These are phyloP conservation scores for Hippocampus guttulatus DNA, from an alignment of 2,113 vertebrate genomes.

Conservation along the genomic window DNA sequence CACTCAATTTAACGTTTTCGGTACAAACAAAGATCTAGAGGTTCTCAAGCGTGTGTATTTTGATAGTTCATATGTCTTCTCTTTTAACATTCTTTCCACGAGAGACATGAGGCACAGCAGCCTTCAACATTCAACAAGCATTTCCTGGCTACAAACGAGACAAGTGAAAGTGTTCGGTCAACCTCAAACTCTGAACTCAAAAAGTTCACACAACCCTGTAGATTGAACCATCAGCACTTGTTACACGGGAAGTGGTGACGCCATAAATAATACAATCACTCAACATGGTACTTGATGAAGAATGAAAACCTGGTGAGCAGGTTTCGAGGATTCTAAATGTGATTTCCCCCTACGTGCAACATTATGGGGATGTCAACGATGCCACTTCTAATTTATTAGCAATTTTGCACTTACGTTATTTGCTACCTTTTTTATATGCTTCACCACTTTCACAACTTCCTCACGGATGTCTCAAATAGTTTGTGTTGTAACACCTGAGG, in stretches of 20 bases:
- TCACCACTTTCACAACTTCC: constrained; percentile 23
- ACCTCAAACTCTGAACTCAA: not conserved
- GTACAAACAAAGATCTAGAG: constrained; percentile 10
- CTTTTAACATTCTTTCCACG: constrained; percentile 16
- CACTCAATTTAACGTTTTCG: constrained; percentile 22
- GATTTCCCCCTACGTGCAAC: constrained; percentile 28
- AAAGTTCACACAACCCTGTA: constrained; percentile 13
- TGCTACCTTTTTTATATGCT: constrained; percentile 1
- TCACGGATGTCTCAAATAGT: constrained; percentile 20
- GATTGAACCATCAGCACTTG: constrained; percentile 13
- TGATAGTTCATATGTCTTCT: not conserved
- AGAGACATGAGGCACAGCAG: constrained; percentile 4
- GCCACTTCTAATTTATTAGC: constrained; percentile 51
- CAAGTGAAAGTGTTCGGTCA: constrained; percentile 3
- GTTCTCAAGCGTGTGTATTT: constrained; percentile 32
- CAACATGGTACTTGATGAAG: constrained; percentile 34
- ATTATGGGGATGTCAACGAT: constrained; percentile 38
- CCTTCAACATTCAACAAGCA: constrained; percentile 36
- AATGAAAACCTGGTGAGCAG: constrained; percentile 29
- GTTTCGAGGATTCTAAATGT: constrained; percentile 44
- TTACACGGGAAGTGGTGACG: not conserved
- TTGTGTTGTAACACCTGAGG: constrained; percentile 23
- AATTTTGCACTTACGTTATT: constrained; percentile 47
- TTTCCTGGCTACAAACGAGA: constrained; percentile 24
- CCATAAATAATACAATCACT: constrained; percentile 16